Percentiles rank a stretch among this genome's conserved stretches.
These are phyloP conservation scores for Platerodrilus igneus DNA, from an alignment of 2,888 invertebrate genomes.

Conservation along the genomic window DNA sequence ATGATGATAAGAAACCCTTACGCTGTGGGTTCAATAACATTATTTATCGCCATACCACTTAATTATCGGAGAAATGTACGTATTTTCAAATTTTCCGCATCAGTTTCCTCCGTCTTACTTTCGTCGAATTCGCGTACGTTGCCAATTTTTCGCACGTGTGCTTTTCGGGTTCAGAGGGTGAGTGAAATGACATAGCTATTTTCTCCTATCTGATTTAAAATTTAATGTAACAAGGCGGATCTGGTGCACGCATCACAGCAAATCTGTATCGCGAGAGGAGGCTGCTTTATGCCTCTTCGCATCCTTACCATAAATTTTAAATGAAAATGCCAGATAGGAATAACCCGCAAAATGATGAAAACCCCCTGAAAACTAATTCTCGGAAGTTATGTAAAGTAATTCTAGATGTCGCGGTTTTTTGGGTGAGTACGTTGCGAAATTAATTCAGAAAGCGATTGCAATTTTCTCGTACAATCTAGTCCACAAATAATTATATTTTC, in stretches of 20 bases:
- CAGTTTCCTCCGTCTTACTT: constrained; percentile 9
- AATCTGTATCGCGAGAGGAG: constrained; percentile 9
- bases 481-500: too few relatives aligned
- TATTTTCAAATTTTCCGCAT: constrained; percentile 17
- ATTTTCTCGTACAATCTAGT: too few relatives aligned
- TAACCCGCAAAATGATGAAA: too few relatives aligned
- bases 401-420: too few relatives aligned
- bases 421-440: too few relatives aligned
- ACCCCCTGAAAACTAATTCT: too few relatives aligned
- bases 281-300: constrained; percentile 2
- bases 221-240: constrained; percentile 26
- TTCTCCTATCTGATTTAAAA: constrained; percentile 24
- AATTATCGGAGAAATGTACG: constrained; percentile 2
- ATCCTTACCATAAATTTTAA: constrained; percentile 18
- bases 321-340: too few relatives aligned
- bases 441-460: too few relatives aligned
- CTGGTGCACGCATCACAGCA: constrained; percentile 4
- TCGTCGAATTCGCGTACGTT: constrained; percentile 15
- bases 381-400: too few relatives aligned
- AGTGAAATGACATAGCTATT: constrained; percentile 25
- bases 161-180: constrained; percentile 17
- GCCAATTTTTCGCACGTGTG: constrained; percentile 34
- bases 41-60: too few relatives aligned
- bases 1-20: too few relatives aligned
- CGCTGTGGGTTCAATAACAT: too few relatives aligned